Evolutionary conservation across 2,113 vertebrate species (phyloP).

Genomic region (Elephas maximus): DNA sequence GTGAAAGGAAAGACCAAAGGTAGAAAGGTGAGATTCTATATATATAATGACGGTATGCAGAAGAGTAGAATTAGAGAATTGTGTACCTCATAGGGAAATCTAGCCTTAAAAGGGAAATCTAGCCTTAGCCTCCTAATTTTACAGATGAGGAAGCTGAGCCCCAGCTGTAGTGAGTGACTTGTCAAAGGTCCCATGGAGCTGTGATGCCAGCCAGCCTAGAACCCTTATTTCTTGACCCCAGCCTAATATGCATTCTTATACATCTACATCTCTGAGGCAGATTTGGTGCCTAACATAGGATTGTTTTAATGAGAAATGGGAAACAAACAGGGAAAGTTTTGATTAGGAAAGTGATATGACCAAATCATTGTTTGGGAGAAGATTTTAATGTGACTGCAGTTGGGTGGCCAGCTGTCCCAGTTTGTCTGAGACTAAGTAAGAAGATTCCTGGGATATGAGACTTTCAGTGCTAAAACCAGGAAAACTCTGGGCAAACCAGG

Average conservation of each 20-base stretch:
- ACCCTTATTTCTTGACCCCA: neutral
- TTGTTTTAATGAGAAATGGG: conserved; percentile 59
- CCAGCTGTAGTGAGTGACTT: neutral
- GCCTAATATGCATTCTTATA: neutral
- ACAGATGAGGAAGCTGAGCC: neutral
- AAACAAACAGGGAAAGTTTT: neutral
- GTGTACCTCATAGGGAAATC: neutral
- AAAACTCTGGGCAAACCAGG: neutral
- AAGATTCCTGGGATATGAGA: neutral
- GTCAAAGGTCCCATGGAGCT: neutral
- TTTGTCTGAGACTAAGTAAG: neutral
- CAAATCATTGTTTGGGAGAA: conserved; percentile 2
- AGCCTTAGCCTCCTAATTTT: conserved; percentile 17
- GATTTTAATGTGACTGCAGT: neutral
- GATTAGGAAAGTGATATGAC: neutral
- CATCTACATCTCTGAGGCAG: neutral
- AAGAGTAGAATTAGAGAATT: neutral
- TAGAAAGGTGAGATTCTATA: neutral
- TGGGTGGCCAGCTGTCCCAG: neutral
- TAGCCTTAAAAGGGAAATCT: neutral
- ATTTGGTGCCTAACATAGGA: neutral
- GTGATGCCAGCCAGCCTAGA: neutral
- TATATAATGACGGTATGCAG: neutral
- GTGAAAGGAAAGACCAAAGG: conserved; percentile 12
- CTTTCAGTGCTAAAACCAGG: neutral